A percentile compares a stretch with the other conserved stretches of the same genome.
phyloP scores from a whole-genome alignment of 2,113 vertebrate genomes.

The Caretta caretta region DNA sequence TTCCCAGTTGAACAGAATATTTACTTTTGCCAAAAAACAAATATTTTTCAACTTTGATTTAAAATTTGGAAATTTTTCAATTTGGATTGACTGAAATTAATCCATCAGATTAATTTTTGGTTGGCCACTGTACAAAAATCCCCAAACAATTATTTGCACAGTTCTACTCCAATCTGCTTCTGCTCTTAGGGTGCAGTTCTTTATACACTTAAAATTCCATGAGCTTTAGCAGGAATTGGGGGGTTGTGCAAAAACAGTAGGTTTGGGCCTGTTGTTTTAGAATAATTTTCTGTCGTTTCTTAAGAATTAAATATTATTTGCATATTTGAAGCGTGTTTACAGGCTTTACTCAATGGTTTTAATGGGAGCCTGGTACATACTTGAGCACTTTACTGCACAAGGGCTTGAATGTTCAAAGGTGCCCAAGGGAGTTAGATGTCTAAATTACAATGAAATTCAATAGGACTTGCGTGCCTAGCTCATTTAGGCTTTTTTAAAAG shows the following conservation, averaged over 20 bases:
- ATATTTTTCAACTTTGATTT: neutral
- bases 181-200: neutral
- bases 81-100: neutral
- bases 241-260: neutral
- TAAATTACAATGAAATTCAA: neutral
- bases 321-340: neutral
- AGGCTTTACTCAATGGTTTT: neutral
- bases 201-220: neutral
- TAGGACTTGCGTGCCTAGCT: neutral
- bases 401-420: neutral
- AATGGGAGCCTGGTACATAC: neutral
- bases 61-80: neutral
- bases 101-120: neutral
- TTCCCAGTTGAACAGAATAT: neutral
- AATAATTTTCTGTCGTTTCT: neutral
- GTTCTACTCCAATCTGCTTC: neutral
- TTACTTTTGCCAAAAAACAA: neutral
- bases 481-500: neutral
- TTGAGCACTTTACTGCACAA: neutral
- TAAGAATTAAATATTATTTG: neutral
- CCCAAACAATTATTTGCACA: neutral
- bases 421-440: neutral
- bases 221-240: neutral
- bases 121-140: neutral
- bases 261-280: neutral